Base-by-base conservation (phyloP, 2,797 vertebrate species). In the Alfaro cultratus region DNA sequence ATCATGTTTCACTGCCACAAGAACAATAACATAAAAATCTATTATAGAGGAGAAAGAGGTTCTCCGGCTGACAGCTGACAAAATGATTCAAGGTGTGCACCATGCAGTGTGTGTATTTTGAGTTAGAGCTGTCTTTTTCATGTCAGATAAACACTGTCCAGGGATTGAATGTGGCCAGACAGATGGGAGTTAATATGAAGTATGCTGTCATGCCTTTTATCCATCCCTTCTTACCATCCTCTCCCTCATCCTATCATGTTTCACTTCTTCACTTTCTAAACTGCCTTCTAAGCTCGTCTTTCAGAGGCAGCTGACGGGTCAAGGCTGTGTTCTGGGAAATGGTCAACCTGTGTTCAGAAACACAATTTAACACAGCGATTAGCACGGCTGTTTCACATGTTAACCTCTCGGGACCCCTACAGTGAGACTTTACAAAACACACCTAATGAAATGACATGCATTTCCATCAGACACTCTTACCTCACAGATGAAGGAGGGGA, bases 171-270 rank as follows among this genome's bases (percentile, higher is more conserved):
- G 62, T 23, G 74, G 60, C 29, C 49, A 90, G 82, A 90, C 77
- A 84, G 78, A 86, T 87, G 77, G 83, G 79, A 90, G 83, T 89
- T 91, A 85, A 90, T 93, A 88, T 90, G 75, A 88, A 96, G 92
- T 93, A 94, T 96, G 89, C 96, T 96, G 95, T 97, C 96, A 92
- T 91, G 89, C 80, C 75, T 83, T 91, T 80, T 68, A 79, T 90
- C 87, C 92, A 89, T 92, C 84, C 77, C 74, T 79, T 91, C 75
- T 72, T 80, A 73, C 74, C 75, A 74, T 81, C 76, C 53, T 85
- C 76, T 86, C 78, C 70, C 77, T 78, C 80, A 77, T 68, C 75
- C 76, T 75, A 75, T 73, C 74, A 34, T 26, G 53, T 83, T 68
- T 73, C 26, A 64, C 53, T 85, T 76, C 75, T 78, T 43, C 64